Base-by-base conservation (phyloP, 2,888 invertebrate genomes). In the Agrotis puta region DNA sequence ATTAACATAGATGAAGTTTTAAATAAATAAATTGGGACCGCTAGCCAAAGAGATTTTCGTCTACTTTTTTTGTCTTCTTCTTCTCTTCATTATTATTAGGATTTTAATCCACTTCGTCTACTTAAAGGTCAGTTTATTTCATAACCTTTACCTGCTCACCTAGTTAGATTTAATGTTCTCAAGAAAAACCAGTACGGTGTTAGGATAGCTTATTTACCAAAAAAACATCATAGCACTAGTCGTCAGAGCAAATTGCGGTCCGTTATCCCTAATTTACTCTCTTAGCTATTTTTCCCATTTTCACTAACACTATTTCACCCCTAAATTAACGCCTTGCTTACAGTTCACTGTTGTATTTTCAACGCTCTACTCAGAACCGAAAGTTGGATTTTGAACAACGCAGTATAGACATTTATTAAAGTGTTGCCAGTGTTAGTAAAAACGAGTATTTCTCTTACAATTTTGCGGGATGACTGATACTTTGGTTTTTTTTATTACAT, bases 181-280 rank as follows among this genome's bases (percentile, higher is more conserved):
- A 39, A 51, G 43, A 71, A 64, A 70, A 61, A 64, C 51, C 39
- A 51, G 24, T 11, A 22, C 13, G 27, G 45, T 51, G 45, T 48
- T 39, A 62, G 14, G 48, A 47, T 56, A 72, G 39, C n/a, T 72
- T 53, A 73, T 73, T 57, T 48, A 13, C 14, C 63, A 48, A 70
- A 78, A 39, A 73, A 77, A 74, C 48, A 47, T 51, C 18, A 27
- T 16, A 51, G 14, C 58, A 24, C 47, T 59, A 51, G 59, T 50
- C 74, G 24, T 77, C 56, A 33, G 48, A 64, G 53, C 48, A 68
- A 77, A 77, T 74, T 68, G 68, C 9, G 20, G 68, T 62, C 24
- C 64, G 57, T 77, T 77, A 57, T 22, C 56, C 77, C 22, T 77
- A 77, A 77, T 77, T 73, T 73, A 67, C 56, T 54, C 64, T 13